These are phyloP conservation scores for Syngnathus acus DNA, from an alignment of 2,797 vertebrate genomes.

Conservation along the genomic window DNA sequence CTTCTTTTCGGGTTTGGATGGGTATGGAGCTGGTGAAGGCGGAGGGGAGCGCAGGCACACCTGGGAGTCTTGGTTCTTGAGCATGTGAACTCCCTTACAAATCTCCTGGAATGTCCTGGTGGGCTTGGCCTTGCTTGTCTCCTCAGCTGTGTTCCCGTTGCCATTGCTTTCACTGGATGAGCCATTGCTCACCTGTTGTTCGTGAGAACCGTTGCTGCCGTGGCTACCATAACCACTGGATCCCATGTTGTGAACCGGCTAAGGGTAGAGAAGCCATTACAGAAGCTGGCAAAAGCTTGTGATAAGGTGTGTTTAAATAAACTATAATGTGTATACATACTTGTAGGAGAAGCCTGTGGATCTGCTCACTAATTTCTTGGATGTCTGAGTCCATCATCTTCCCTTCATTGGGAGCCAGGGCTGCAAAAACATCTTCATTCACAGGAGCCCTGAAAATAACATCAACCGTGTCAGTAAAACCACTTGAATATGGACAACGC, in stretches of 20 bases:
- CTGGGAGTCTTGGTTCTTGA: constrained; percentile 75
- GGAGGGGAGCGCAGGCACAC: constrained; percentile 47
- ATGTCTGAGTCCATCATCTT: constrained; percentile 78
- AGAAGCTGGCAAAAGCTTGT: neutral
- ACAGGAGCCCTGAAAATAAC: constrained; percentile 80
- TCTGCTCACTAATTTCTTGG: constrained; percentile 91
- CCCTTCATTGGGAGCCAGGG: constrained; percentile 69
- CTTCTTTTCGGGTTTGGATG: constrained; percentile 66
- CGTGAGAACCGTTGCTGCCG: constrained; percentile 78
- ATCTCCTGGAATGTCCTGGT: constrained; percentile 74
- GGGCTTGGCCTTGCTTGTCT: constrained; percentile 65
- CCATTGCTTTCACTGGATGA: constrained; percentile 88
- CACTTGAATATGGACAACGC: neutral
- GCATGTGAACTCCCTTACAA: constrained; percentile 75
- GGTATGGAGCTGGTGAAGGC: constrained; percentile 16
- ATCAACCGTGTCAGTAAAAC: neutral
- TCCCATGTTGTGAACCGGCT: constrained; percentile 90
- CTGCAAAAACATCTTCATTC: constrained; percentile 92
- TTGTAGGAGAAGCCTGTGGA: constrained; percentile 85
- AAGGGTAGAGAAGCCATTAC: constrained; percentile 11
- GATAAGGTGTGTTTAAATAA: neutral
- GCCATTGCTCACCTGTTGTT: constrained; percentile 80
- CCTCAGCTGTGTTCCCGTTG: constrained; percentile 63
- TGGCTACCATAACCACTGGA: constrained; percentile 94
- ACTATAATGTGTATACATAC: constrained; percentile 49